A percentile compares a stretch with the other conserved stretches of the same genome.
Evolutionary conservation across 2,888 invertebrate species (phyloP).

Genomic region (Didymodactylos carnosus): DNA sequence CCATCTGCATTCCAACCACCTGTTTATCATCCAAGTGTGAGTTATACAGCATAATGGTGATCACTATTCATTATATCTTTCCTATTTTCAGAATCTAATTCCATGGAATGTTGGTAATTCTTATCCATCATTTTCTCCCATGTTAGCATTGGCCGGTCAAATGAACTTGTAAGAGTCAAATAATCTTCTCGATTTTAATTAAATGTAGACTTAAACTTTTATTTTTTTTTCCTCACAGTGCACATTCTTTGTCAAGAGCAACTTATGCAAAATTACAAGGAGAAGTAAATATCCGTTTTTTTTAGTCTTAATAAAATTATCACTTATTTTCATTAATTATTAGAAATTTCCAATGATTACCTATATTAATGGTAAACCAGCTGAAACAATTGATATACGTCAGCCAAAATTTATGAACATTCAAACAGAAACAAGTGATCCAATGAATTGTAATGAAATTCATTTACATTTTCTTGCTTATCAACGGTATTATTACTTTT

Average conservation of each 20-base stretch:
- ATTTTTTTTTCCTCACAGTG: conserved; percentile 15
- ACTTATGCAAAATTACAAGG: conserved; percentile 31
- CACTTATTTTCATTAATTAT: too few relatives aligned
- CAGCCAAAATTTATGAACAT: conserved; percentile 18
- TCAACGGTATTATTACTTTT: background rate
- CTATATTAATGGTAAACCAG: conserved; percentile 31
- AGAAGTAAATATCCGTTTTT: too few relatives aligned
- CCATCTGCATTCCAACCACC: background rate
- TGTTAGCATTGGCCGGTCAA: background rate
- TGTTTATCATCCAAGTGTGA: background rate
- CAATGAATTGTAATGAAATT: conserved; percentile 35
- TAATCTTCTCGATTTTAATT: too few relatives aligned
- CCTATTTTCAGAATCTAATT: background rate
- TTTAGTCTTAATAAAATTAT: too few relatives aligned
- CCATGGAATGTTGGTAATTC: background rate
- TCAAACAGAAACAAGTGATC: conserved; percentile 29
- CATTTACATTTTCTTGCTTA: conserved; percentile 34
- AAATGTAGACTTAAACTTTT: background rate
- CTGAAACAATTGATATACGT: conserved; percentile 32
- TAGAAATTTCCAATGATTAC: conserved; percentile 26
- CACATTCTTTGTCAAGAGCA: conserved; percentile 28
- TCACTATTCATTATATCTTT: too few relatives aligned
- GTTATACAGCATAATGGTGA: too few relatives aligned
- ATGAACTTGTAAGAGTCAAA: background rate
- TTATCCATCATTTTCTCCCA: background rate